A percentile compares a stretch with the other conserved stretches of the same genome.
Conservation (phyloP, 2,113 vertebrate genomes). For the Bos javanicus region DNA sequence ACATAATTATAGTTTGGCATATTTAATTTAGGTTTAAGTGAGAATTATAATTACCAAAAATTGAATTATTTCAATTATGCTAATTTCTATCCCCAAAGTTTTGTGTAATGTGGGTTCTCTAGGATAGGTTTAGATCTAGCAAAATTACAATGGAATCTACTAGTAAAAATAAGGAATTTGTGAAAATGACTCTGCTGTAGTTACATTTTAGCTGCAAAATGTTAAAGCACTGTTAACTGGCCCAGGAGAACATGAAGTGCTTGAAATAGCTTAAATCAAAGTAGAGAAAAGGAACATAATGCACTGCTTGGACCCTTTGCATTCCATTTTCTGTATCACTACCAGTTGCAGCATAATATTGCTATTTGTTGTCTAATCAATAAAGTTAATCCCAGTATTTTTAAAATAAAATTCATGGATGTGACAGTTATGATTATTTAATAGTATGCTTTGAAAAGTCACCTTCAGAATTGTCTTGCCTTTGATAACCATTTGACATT, state of each 20-base stretch:
- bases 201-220: neutral
- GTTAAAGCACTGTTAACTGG: neutral
- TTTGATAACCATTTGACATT: neutral
- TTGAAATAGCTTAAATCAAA: neutral
- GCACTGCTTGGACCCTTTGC: neutral
- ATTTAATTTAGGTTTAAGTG: constrained; percentile 73
- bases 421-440: neutral
- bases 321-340: neutral
- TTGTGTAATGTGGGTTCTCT: constrained; percentile 55
- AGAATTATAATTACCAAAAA: constrained; percentile 75
- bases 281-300: neutral
- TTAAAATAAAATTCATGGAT: neutral
- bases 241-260: neutral
- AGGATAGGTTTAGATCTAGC: neutral
- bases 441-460: neutral
- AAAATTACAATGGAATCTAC: constrained; percentile 37
- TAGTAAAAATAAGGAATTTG: constrained; percentile 28
- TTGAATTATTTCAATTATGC: constrained; percentile 75
- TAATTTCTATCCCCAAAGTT: constrained; percentile 71
- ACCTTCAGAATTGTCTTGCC: neutral
- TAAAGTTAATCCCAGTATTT: neutral
- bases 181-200: neutral
- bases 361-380: neutral
- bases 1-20: constrained; percentile 73
- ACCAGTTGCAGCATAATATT: neutral